phyloP scores from a whole-genome alignment of 1,140 invertebrate genomes.

The Drosophila mojavensis region DNA sequence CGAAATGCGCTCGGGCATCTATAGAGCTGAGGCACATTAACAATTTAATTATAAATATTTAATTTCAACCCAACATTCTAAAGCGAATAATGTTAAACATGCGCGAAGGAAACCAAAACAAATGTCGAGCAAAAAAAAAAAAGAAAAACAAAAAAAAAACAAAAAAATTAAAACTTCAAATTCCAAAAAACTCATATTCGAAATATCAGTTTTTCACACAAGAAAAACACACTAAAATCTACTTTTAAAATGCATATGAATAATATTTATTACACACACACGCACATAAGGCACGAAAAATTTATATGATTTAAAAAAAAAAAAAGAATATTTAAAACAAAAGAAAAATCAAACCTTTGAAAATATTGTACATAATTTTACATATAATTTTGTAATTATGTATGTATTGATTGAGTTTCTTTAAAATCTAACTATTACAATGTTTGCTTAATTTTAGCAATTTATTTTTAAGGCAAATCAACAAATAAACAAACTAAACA shows the following conservation, averaged over 20 bases:
- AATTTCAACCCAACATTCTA: slow-evolving; percentile 50
- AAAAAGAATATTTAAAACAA: slow-evolving; percentile 19
- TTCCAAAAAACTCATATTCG: slow-evolving; percentile 49
- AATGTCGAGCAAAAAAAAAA: slow-evolving; percentile 19
- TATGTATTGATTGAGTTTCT: slow-evolving; percentile 70
- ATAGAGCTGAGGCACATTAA: slow-evolving; percentile 30
- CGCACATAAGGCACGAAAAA: slow-evolving; percentile 63
- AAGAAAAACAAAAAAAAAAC: not conserved
- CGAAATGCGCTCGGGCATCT: slow-evolving; percentile 49
- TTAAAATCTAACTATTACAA: slow-evolving; percentile 58
- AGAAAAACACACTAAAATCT: slow-evolving; percentile 38
- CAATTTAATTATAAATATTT: slow-evolving; percentile 33
- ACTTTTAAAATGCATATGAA: slow-evolving; percentile 52
- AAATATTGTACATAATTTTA: slow-evolving; percentile 70
- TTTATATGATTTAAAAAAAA: slow-evolving; percentile 27
- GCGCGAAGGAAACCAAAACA: slow-evolving; percentile 48
- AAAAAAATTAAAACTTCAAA: slow-evolving; percentile 18
- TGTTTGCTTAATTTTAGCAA: slow-evolving; percentile 68
- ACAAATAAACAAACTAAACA: slow-evolving; percentile 22
- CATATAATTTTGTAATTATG: slow-evolving; percentile 80
- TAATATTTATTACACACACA: slow-evolving; percentile 73
- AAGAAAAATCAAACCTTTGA: slow-evolving; percentile 25
- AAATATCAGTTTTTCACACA: slow-evolving; percentile 58
- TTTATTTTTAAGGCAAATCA: slow-evolving; percentile 49
- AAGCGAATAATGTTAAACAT: slow-evolving; percentile 65